Conservation (phyloP, 2,113 vertebrate genomes). For the Bombycilla garrulus region DNA sequence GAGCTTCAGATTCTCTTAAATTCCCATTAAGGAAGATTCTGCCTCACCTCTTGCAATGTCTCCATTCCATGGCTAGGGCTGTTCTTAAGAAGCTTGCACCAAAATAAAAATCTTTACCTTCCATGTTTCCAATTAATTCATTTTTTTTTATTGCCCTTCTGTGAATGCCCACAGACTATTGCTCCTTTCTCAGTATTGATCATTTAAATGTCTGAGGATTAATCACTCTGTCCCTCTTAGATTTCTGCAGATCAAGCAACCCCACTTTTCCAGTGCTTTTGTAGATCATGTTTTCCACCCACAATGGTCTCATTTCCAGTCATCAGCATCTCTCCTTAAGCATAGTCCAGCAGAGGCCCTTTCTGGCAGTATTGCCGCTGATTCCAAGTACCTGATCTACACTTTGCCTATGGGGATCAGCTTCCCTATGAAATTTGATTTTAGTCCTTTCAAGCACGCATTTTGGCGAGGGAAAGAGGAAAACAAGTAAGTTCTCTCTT, state of each 20-base stretch:
- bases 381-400: not conserved
- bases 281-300: not conserved
- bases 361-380: not conserved
- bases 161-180: not conserved
- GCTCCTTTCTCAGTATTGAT: not conserved
- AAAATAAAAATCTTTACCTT: not conserved
- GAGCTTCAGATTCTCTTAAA: not conserved
- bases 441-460: not conserved
- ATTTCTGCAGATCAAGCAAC: not conserved
- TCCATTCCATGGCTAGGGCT: not conserved
- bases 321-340: not conserved
- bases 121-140: not conserved
- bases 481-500: not conserved
- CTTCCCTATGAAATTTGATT: not conserved
- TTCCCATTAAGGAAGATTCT: not conserved
- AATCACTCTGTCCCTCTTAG: not conserved
- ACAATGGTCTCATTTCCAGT: not conserved
- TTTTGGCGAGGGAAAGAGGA: not conserved
- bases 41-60: not conserved
- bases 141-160: not conserved
- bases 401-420: not conserved
- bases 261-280: not conserved
- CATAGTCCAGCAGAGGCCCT: not conserved
- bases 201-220: not conserved
- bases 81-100: not conserved